Percentiles rank a stretch among this genome's conserved stretches.
Evolutionary conservation across 1,140 invertebrate species (phyloP).

Genomic region (Orchestia grillus): DNA sequence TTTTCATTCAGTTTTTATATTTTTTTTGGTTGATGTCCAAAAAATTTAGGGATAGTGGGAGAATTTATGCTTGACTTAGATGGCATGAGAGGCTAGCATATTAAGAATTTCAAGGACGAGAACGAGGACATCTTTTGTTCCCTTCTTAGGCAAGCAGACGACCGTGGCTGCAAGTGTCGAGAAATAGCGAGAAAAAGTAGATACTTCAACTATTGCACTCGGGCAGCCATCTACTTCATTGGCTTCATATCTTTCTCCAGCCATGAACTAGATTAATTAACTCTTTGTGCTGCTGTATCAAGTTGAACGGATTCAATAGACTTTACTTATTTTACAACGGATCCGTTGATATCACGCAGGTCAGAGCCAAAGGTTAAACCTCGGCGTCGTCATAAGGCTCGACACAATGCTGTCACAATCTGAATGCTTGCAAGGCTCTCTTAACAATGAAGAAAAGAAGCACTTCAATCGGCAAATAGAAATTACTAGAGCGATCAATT

Average conservation of each 20-base stretch:
- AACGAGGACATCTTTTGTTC: slow-evolving; percentile 26
- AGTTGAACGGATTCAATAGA: neutral
- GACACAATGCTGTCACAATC: neutral
- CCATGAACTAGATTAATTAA: neutral
- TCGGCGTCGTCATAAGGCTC: neutral
- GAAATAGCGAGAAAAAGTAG: neutral
- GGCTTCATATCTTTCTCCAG: neutral
- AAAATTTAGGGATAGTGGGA: neutral
- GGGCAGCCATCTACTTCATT: neutral
- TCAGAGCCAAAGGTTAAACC: neutral
- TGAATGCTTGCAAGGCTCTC: neutral
- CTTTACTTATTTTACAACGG: neutral
- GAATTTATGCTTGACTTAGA: neutral
- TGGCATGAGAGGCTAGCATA: neutral
- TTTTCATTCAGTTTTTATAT: neutral
- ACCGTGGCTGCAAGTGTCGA: neutral
- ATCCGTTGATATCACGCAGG: neutral
- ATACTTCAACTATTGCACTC: neutral
- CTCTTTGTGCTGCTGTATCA: neutral
- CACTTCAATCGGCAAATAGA: neutral
- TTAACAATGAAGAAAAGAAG: slow-evolving; percentile 22
- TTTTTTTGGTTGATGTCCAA: slow-evolving; percentile 48
- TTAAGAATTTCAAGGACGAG: neutral
- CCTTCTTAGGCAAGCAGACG: neutral
- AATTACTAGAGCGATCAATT: neutral